Conservation (phyloP, 2,797 vertebrate genomes). For the Okamejei kenojei region DNA sequence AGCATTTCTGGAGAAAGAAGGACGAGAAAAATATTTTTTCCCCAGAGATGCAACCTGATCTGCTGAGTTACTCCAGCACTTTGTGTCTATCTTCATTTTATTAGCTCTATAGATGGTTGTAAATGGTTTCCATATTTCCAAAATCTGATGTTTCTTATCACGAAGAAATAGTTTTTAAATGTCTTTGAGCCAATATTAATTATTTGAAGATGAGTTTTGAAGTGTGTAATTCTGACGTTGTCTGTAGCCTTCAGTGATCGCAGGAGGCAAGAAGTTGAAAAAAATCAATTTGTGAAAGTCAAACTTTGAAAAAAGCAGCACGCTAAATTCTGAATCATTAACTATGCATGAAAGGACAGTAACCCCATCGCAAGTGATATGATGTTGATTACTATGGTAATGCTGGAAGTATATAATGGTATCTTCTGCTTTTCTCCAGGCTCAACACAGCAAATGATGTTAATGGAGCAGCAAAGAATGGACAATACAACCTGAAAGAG, state of each 20-base stretch:
- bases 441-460: slow-evolving; percentile 41
- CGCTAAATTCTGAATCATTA: slow-evolving; percentile 3
- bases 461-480: slow-evolving; percentile 37
- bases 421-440: slow-evolving; percentile 1
- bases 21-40: too few relatives aligned
- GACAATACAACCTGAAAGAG: slow-evolving; percentile 29
- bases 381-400: slow-evolving; percentile 2
- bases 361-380: background rate
- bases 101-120: too few relatives aligned
- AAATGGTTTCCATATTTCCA: background rate
- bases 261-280: background rate
- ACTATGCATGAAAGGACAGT: background rate
- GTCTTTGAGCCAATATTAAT: background rate
- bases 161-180: background rate
- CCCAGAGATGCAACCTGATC: too few relatives aligned
- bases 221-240: background rate
- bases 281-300: too few relatives aligned
- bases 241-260: too few relatives aligned
- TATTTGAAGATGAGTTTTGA: background rate
- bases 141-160: background rate
- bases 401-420: slow-evolving; percentile 38
- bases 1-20: too few relatives aligned
- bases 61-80: too few relatives aligned
- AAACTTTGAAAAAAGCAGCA: background rate
- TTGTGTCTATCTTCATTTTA: too few relatives aligned